Base-by-base conservation (phyloP, 1,140 invertebrate species). In the Micrasema minimum region DNA sequence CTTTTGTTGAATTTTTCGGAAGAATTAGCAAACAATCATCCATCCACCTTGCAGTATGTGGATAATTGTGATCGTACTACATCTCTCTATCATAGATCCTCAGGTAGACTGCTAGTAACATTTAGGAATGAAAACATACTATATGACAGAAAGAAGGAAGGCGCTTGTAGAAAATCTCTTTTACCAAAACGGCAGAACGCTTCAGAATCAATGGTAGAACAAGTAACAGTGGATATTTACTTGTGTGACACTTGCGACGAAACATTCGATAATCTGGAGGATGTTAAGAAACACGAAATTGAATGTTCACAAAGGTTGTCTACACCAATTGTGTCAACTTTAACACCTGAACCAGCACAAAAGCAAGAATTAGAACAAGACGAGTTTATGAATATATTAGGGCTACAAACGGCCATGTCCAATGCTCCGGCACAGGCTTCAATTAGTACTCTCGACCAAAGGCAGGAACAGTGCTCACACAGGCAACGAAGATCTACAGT, bases 41-140 rank as follows among this genome's bases (percentile, higher is more conserved):
- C 83, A 2, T 85, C 88, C 23, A 86, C 87, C 69, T 81, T 91
- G 61, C 83, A 88, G 59, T 92, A 90, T 79, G 88, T 91, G 12
- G 89, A 91, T 73, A 91, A 91, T 79, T 88, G 87, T 76, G 90
- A 92, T 76, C 89, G 88, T 18, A 92, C 91, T 0, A 92, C 90
- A 12, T 91, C 90, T 64, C 81, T 92, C 20, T 91, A 89, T 74
- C 86, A 90, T 71, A 86, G 87, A 75, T 84, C 84, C 46, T 88
- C 85, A 55, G 87, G 88, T 67, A 88, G 89, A 71, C 81, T 92
- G 18, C 76, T 92, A 51, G 90, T 91, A 1, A 92, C 90, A 59
- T 92, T 92, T 81, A 85, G 90, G 35, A 92, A 92, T 82, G 90
- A 91, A 77, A 91, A 92, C 76, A 86, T 90, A 82, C 87, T 88